Evolutionary conservation across 2,113 vertebrate genomes (phyloP), one percentile per base, ranked within the genome.

Genomic region (Melanerpes formicivorus): DNA sequence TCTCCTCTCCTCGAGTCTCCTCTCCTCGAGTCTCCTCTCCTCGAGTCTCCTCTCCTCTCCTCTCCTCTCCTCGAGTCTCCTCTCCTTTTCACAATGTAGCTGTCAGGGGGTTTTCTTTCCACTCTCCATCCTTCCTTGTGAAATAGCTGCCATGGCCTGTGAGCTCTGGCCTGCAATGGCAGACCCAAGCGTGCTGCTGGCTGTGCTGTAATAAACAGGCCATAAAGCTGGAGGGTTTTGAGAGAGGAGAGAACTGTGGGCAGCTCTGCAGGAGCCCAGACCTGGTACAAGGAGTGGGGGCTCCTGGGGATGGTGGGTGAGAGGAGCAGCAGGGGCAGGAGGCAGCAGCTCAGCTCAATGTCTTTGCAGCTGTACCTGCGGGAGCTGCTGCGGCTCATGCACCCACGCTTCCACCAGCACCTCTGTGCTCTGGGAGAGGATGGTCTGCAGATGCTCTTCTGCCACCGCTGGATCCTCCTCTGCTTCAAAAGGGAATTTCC

Each of bases 391-490:
- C 98, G 99, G 10, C 98, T 99, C 93, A 98, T 98, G 91, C 97
- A 99, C 77, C 97, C 96, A 0, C 97, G 97, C 67, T 99, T 99
- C 97, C 97, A 99, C 97, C 98, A 98, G 96, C 99, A 99, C 97
- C 98, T 99, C 89, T 96, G 95, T 13, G 89, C 97, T 21, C 96
- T 99, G 93, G 99, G 99, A 0, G 99, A 99, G 98, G 99, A 99
- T 0, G 99, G 98, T 26, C 98, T 99, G 63, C 99, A 99, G 97
- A 97, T 99, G 98, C 98, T 99, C 10, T 99, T 99, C 97, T 99
- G 99, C 81, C 99, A 99, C 96, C 99, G 99, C 64, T 99, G 99
- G 99, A 98, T 99, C 82, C 98, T 99, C 75, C 98, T 99, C n/a
- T 99, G 99, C 85, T 99, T 99, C 92, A 99, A 99, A 83, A 95